Evolutionary conservation across 2,113 vertebrate species (phyloP).

Genomic region (Salvelinus sp.): DNA sequence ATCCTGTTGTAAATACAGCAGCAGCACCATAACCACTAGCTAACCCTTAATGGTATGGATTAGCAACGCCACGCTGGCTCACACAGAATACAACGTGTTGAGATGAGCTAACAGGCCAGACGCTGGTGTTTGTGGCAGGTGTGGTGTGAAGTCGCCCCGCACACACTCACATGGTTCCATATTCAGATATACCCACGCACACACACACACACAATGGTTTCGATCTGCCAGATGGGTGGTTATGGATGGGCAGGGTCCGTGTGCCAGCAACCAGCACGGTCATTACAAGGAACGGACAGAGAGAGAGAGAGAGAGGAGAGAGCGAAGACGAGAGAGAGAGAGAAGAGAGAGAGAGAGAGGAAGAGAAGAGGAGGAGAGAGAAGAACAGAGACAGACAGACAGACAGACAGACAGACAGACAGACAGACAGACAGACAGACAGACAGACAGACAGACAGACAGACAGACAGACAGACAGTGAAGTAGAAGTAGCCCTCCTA

Average conservation of each 20-base stretch:
- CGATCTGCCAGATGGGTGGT: slow-evolving; percentile 55
- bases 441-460: no score
- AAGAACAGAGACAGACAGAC: no score
- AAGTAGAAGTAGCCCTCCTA: slow-evolving; percentile 44
- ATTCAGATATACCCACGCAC: background rate
- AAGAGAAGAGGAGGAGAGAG: background rate
- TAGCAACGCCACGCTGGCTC: slow-evolving; percentile 50
- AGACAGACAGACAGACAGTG: background rate
- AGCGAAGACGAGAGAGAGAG: background rate
- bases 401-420: background rate
- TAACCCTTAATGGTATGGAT: slow-evolving; percentile 51
- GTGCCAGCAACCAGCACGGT: slow-evolving; percentile 54
- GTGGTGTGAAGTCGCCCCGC: slow-evolving; percentile 11
- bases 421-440: background rate
- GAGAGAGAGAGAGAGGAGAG: background rate
- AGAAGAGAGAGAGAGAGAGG: background rate
- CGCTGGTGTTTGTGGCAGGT: slow-evolving; percentile 48
- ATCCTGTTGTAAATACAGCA: slow-evolving; percentile 41
- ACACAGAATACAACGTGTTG: slow-evolving; percentile 33
- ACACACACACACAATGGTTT: background rate
- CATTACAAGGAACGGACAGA: slow-evolving; percentile 50
- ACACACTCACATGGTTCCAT: slow-evolving; percentile 12
- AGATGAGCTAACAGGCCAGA: slow-evolving; percentile 48
- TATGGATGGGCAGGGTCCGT: slow-evolving; percentile 54
- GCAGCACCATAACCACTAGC: slow-evolving; percentile 33